Evolutionary conservation across 2,888 invertebrate species (phyloP).

Genomic region (Cheilosia urbana): DNA sequence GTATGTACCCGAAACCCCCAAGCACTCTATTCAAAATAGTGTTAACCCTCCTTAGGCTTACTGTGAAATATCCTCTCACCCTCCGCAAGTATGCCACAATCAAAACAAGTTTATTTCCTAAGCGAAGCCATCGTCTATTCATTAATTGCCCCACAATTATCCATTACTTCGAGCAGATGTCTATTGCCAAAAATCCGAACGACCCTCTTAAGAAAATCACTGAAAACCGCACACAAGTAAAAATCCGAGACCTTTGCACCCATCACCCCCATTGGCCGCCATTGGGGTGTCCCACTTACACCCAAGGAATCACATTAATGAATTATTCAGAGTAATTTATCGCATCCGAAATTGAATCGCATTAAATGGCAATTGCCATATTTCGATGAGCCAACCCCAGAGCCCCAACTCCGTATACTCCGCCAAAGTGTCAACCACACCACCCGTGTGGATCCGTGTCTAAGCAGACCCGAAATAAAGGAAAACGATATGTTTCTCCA

Average conservation of each 20-base stretch:
- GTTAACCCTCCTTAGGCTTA: neutral
- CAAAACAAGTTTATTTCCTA: slow-evolving; percentile 63
- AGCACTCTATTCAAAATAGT: slow-evolving; percentile 3
- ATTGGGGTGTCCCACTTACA: slow-evolving; percentile 31
- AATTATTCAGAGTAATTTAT: slow-evolving; percentile 77
- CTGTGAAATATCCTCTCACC: neutral
- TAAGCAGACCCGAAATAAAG: slow-evolving; percentile 70
- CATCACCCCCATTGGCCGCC: slow-evolving; percentile 9
- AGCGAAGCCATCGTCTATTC: slow-evolving; percentile 71
- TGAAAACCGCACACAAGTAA: slow-evolving; percentile 48
- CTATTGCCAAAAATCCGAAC: slow-evolving; percentile 55
- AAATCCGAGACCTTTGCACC: slow-evolving; percentile 45
- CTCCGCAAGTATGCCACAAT: slow-evolving; percentile 25
- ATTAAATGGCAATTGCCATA: slow-evolving; percentile 78
- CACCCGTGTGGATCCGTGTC: slow-evolving; percentile 19
- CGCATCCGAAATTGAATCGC: slow-evolving; percentile 77
- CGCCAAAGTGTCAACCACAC: slow-evolving; percentile 69
- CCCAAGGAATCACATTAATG: slow-evolving; percentile 69
- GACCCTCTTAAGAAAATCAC: slow-evolving; percentile 59
- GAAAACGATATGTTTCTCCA: slow-evolving; percentile 69
- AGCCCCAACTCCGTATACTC: slow-evolving; percentile 26
- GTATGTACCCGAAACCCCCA: neutral
- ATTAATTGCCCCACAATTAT: slow-evolving; percentile 67
- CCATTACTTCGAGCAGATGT: slow-evolving; percentile 20
- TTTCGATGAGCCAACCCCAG: slow-evolving; percentile 73